Evolutionary conservation across 2,113 vertebrate species (phyloP), one percentile per base, ranked within the genome.

Genomic region (Tapirus terrestris): DNA sequence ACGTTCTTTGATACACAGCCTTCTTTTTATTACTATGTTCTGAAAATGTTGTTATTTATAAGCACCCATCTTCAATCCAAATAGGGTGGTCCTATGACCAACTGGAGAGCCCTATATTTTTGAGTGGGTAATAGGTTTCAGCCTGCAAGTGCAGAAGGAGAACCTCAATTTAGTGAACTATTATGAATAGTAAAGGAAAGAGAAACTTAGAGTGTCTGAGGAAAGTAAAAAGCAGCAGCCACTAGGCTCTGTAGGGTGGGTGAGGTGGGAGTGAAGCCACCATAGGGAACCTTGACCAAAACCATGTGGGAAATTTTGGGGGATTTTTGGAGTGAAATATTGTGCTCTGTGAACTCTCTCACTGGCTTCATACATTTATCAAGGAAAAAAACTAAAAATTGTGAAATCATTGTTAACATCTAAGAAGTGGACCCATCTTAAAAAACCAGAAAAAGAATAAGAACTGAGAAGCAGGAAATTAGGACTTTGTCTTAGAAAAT

Each of bases 31-130:
- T 83, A 33, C 65, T 61, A 16, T 45, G 18, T 39, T 73, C 39
- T 79, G 80, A 95, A 88, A 76, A 63, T 56, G 80, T 86, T 88
- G 67, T 93, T 88, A 58, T 93, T 91, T 73, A 85, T 31, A 91
- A 75, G n/a, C 23, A 60, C 14, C 2, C 6, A 53, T 84, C 86
- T 93, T 92, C 36, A 72, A n/a, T 25, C 12, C 80, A 87, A 83
- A 94, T 14, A 68, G 12, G 5, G 13, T 12, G 21, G 43, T 13
- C 60, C 5, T 31, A 2, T 58, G 25, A 56, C 39, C 39, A 4
- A 39, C 33, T 63, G 8, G 2, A 29, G 33, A 95, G n/a, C 11
- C 12, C 72, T 63, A 60, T n/a, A 56, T 45, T 89, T 45, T 61
- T 11, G 53, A 89, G 10, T 75, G 43, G 11, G 25, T 68, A 70